Base-by-base conservation (phyloP, 2,113 vertebrate species). In the Rostratula benghalensis region DNA sequence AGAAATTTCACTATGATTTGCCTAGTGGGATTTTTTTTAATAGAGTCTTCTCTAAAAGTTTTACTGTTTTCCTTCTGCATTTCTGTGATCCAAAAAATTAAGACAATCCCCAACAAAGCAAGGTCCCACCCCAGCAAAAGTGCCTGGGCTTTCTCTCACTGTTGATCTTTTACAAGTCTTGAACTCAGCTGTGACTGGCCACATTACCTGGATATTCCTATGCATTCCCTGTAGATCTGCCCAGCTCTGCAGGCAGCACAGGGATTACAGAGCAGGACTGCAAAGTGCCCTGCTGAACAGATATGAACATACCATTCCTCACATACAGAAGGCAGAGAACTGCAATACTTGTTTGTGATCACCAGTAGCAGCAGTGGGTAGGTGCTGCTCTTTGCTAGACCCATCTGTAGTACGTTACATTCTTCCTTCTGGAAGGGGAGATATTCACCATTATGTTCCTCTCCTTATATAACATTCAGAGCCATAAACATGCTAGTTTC, bases 141-240 rank as follows among this genome's bases (percentile, higher is more conserved):
- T 11, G 5, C 13, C 51, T 3, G 0, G 54, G 9, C 9, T 84
- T 31, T 69, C 43, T 21, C 14, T 67, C 0, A 0, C 8, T 11
- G 67, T 63, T 88, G 48, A 11, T 1, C 16, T 51, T 70, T 65
- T 35, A 16, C 23, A 41, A 13, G 3, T 0, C 57, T 57, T 70
- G 67, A 74, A 43, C 10, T 39, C 39, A 46, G 19, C 48, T 73
- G 48, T 31, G 28, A 57, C 51, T 41, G n/a, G 11, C 6, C 4
- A 3, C 51, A 13, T 60, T 45, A 13, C 22, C 19, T 68, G 17
- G 20, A 23, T 41, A 23, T 56, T 88, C 25, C 43, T 35, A 3
- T 16, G 41, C 59, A 35, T 56, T 76, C 3, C 24, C 6, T 16
- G 18, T 6, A 25, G 33, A 43, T 30, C 7, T 11, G 51, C 19